A percentile compares a stretch with the other conserved stretches of the same genome.
Conservation (phyloP, 2,797 vertebrate genomes). For the Denticeps clupeoides region DNA sequence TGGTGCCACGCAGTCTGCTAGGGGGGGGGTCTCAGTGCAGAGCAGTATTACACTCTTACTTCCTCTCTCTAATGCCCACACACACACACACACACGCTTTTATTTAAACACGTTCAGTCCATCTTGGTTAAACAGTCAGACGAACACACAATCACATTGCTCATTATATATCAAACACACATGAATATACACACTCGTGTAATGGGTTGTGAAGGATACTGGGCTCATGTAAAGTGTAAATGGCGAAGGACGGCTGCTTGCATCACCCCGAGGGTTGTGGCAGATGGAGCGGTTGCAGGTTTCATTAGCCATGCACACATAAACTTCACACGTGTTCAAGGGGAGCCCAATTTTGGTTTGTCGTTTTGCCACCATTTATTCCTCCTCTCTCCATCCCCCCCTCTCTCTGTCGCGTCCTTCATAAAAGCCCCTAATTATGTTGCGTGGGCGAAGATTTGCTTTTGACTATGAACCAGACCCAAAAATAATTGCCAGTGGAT, state of each 20-base stretch:
- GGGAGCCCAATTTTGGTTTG: conserved; percentile 1
- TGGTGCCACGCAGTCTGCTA: conserved; percentile 51
- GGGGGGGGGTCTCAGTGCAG: conserved; percentile 20
- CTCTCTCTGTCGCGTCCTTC: not conserved
- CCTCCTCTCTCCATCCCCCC: not conserved
- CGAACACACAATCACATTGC: conserved; percentile 9
- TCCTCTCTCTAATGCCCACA: conserved; percentile 1
- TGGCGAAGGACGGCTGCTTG: too few species aligned
- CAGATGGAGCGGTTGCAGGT: too few species aligned
- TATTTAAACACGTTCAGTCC: too few species aligned
- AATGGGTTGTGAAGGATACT: too few species aligned
- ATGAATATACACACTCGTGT: conserved; percentile 13
- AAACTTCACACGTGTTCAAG: too few species aligned
- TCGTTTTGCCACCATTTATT: not conserved
- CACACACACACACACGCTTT: conserved; percentile 9
- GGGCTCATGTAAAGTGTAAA: too few species aligned
- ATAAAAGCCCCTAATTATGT: conserved; percentile 8
- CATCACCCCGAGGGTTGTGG: too few species aligned
- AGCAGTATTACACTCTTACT: conserved; percentile 17
- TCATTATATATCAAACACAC: too few species aligned
- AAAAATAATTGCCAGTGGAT: conserved; percentile 31
- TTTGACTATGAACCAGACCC: conserved; percentile 14
- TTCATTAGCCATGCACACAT: too few species aligned
- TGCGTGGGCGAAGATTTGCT: conserved; percentile 11
- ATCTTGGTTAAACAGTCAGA: not conserved